Conservation (phyloP, 2,797 vertebrate genomes). For the Takifugu ocellatus region DNA sequence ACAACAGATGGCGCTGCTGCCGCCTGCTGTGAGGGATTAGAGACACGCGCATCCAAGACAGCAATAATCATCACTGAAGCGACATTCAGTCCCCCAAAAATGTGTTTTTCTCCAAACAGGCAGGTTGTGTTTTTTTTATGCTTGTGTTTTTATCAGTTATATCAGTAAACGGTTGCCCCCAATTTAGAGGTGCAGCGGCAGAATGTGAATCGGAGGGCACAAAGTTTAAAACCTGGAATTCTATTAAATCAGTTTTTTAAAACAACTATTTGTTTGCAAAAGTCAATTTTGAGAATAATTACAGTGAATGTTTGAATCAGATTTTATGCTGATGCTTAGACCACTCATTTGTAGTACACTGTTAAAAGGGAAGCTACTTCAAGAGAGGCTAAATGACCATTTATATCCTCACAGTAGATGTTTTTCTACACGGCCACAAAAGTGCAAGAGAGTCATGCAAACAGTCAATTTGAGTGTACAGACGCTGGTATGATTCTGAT, state of each 20-base stretch:
- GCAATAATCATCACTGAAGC: background rate
- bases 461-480: background rate
- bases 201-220: background rate
- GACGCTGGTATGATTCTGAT: background rate
- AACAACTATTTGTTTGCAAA: slow-evolving; percentile 10
- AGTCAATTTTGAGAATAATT: slow-evolving; percentile 4
- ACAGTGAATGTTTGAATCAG: slow-evolving; percentile 36
- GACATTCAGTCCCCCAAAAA: slow-evolving; percentile 11
- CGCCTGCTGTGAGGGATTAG: slow-evolving; percentile 6
- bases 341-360: background rate
- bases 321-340: slow-evolving; percentile 8
- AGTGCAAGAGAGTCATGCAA: background rate
- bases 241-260: background rate
- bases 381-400: background rate
- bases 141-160: too few relatives aligned
- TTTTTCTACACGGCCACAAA: background rate
- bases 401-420: slow-evolving; percentile 1
- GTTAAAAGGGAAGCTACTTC: too few relatives aligned
- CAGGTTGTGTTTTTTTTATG: background rate
- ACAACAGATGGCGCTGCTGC: slow-evolving; percentile 18
- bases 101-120: slow-evolving; percentile 1
- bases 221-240: background rate
- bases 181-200: slow-evolving; percentile 4
- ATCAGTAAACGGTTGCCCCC: background rate
- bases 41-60: background rate